Base-by-base conservation (phyloP, 2,113 vertebrate species). In the Noctilio leporinus region DNA sequence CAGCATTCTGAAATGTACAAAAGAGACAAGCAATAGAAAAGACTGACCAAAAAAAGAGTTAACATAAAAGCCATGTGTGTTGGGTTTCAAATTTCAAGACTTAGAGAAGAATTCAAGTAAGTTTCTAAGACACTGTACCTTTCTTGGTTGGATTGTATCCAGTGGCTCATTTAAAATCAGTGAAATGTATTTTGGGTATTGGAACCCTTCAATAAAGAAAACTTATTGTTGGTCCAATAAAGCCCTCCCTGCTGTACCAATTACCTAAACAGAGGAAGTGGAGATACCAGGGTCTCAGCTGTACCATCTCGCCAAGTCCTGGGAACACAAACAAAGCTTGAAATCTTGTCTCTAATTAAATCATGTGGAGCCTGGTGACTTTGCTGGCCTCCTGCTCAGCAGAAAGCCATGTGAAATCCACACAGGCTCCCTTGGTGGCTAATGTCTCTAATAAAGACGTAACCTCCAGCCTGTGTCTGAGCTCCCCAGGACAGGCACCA, bases 301-400 rank as follows among this genome's bases (percentile, higher is more conserved):
- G 95, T 67, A 88, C 57, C 73, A 95, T 96, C 92, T 84, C 1
- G 40, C 95, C 96, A 96, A 95, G 93, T 88, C 88, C 94, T 95
- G 73, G 85, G 73, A 93, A 95, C 51, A 94, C 67, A 97, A 94
- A 96, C 96, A 96, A 97, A 95, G 96, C 92, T 93, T 91, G 96
- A 97, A 96, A 94, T 96, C 92, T 95, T 97, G 91, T 93, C 91
- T 97, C 96, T 97, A 97, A 97, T 97, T 97, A 97, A 97, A 95
- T 96, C 96, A 83, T 96, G 94, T 77, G 87, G 95, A 95, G 93
- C 70, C 94, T 94, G 72, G 95, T 96, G 95, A 93, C 93, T 96
- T 78, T 92, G 49, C 92, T 95, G 91, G 91, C 88, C 93, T 95
- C 76, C 88, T 75, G 78, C 96, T 96, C 94, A 91, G 92, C 67